Evolutionary conservation across 2,113 vertebrate species (phyloP).

Genomic region (Scomber colias): DNA sequence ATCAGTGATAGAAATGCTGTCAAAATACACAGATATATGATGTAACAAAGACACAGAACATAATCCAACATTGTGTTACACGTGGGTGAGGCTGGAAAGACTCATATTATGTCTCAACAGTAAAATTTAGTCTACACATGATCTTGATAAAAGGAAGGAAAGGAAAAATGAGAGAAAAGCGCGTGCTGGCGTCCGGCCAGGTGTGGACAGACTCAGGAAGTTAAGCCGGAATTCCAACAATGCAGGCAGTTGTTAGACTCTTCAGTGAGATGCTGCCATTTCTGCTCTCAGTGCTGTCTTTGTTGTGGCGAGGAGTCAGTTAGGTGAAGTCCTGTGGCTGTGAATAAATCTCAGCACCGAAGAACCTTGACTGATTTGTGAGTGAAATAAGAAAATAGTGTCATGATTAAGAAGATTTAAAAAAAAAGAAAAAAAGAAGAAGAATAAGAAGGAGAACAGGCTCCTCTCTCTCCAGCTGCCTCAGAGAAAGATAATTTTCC

Average conservation of each 20-base stretch:
- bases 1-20: background rate
- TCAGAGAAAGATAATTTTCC: conserved; percentile 56
- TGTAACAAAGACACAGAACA: conserved; percentile 32
- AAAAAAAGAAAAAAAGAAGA: background rate
- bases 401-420: conserved; percentile 13
- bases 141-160: conserved; percentile 69
- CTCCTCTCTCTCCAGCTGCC: conserved; percentile 11
- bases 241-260: conserved; percentile 78
- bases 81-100: conserved; percentile 38
- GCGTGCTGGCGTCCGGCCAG: conserved; percentile 76
- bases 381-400: conserved; percentile 32
- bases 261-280: conserved; percentile 69
- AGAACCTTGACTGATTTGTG: conserved; percentile 16
- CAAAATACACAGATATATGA: background rate
- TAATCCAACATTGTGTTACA: conserved; percentile 18
- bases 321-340: conserved; percentile 36
- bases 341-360: conserved; percentile 42
- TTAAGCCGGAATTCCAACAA: conserved; percentile 85
- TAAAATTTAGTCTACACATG: conserved; percentile 62
- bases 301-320: conserved; percentile 48
- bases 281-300: conserved; percentile 61
- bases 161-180: conserved; percentile 45
- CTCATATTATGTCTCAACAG: conserved; percentile 51
- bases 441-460: background rate
- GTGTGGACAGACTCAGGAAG: conserved; percentile 83